Conservation (phyloP, 2,888 invertebrate species). For the Lepidocyrtoides sp. region DNA sequence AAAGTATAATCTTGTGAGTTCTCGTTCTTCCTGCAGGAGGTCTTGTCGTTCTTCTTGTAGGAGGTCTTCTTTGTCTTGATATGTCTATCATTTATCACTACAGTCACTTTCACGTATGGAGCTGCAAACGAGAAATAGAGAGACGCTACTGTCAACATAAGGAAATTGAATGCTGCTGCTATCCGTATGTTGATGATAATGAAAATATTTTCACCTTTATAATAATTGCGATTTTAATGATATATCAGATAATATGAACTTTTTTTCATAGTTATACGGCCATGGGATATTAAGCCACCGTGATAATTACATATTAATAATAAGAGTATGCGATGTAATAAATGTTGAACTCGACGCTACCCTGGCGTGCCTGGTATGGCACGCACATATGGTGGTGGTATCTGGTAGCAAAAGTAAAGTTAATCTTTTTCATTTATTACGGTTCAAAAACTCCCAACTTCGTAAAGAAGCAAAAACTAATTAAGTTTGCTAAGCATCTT, state of each 20-base stretch:
- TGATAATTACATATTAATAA: background rate
- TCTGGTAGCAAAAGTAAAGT: no score
- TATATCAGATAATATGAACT: no score
- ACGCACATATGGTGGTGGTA: no score
- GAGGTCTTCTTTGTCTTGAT: conserved; percentile 87
- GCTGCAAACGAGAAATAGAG: conserved; percentile 86
- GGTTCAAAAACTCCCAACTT: background rate
- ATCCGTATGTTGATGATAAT: no score
- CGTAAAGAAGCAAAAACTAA: conserved; percentile 8
- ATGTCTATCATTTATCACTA: conserved; percentile 86
- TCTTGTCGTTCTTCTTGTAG: conserved; percentile 87
- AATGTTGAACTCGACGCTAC: no score
- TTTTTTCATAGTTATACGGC: no score
- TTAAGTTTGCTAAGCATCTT: background rate
- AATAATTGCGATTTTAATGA: no score
- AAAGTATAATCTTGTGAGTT: conserved; percentile 87
- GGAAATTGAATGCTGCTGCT: no score
- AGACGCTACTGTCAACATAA: no score
- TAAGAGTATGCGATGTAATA: no score
- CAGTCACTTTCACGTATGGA: conserved; percentile 87
- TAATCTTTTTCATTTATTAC: background rate
- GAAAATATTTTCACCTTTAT: no score
- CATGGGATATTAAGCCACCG: background rate
- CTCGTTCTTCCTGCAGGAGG: no score
- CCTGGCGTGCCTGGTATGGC: background rate